phyloP scores from a whole-genome alignment of 2,797 vertebrate species.

The Orientallactaga sibirica region DNA sequence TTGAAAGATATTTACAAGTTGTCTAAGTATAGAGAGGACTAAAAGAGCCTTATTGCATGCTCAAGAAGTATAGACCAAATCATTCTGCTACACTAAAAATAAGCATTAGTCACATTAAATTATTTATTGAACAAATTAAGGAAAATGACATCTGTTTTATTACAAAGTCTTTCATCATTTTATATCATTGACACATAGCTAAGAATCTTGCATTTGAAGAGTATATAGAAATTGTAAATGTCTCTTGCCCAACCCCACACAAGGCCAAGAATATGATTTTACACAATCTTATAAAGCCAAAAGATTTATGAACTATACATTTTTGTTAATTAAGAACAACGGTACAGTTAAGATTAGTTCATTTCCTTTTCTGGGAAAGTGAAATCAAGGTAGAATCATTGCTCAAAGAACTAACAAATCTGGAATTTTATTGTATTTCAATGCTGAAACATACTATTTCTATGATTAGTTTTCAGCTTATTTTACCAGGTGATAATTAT shows the following conservation, averaged over 20 bases:
- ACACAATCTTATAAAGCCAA: constrained; percentile 51
- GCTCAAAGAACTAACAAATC: constrained; percentile 39
- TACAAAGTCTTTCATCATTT: constrained; percentile 78
- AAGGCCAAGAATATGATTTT: constrained; percentile 43
- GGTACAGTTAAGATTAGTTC: constrained; percentile 74
- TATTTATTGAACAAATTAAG: constrained; percentile 88
- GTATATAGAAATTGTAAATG: constrained; percentile 53
- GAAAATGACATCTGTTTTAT: constrained; percentile 79
- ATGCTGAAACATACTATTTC: constrained; percentile 31
- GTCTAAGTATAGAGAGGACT: constrained; percentile 73
- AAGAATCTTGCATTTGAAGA: constrained; percentile 63
- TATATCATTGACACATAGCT: constrained; percentile 57
- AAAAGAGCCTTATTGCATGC: constrained; percentile 68
- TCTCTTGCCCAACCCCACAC: neutral
- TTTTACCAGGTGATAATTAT: constrained; percentile 62
- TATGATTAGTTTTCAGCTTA: constrained; percentile 62
- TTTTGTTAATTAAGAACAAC: constrained; percentile 53
- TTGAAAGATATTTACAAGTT: constrained; percentile 78
- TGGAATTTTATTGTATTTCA: constrained; percentile 44
- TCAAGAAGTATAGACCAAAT: constrained; percentile 81
- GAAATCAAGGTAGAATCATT: constrained; percentile 78
- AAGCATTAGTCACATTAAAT: constrained; percentile 88
- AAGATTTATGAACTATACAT: constrained; percentile 52
- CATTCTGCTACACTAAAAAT: constrained; percentile 75
- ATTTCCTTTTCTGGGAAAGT: constrained; percentile 62